Evolutionary conservation across 35 echinoderm and acorn worm genomes (phyloP), one percentile per base, ranked within the genome.

Genomic region (Apostichopus parvimensis): DNA sequence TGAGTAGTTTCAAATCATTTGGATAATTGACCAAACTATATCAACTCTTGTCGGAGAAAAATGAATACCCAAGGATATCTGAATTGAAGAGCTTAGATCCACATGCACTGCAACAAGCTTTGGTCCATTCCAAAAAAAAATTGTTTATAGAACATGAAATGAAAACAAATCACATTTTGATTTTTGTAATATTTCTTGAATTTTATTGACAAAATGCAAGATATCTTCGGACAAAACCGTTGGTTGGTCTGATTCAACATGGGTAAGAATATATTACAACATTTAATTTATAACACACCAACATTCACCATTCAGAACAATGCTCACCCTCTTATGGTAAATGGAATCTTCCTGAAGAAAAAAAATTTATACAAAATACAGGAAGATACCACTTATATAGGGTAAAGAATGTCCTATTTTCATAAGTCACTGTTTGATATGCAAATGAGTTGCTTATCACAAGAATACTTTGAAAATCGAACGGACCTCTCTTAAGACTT

Each of bases 131-230:
- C 34, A 45, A 45, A 45, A 45, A 45, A 45, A 45, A 45, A 45
- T 45, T 61, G 12, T 61, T 17, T 1, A 77, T 22, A 8, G 10
- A 77, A 77, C 5, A 28, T 8, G 52, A 18, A 80, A 10, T 80
- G 78, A 80, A 83, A 83, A 17, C 18, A 18, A 58, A 59, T 8
- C 15, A 83, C 18, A 45, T 45, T 45, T 45, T 57, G 17, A 17
- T 60, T 83, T 45, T 57, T 83, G 22, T 83, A 83, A 83, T 83
- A 83, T 83, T 83, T 83, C 80, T 83, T 83, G 80, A 83, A 83
- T 83, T 83, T 83, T 83, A 83, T 83, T 83, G 80, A 83, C 80
- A 83, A 83, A 83, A 83, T 83, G 80, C 80, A 83, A 83, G 80
- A 83, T 57, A 83, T 83, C 54, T 83, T 83, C 80, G 80, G 80